These are phyloP conservation scores for Ochlodes sylvanus DNA, from an alignment of 2,888 invertebrate species.

Conservation along the genomic window DNA sequence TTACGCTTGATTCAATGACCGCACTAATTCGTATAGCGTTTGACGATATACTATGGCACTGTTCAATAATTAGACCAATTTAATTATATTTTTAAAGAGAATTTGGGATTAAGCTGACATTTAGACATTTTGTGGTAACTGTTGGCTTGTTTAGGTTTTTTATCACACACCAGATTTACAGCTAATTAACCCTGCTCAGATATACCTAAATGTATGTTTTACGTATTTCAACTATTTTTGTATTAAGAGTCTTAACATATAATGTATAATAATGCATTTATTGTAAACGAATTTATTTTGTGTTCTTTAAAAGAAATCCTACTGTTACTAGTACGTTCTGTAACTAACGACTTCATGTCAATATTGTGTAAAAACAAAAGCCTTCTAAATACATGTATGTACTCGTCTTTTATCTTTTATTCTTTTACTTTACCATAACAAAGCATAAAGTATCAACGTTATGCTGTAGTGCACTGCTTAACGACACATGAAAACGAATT, in stretches of 20 bases:
- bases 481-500: too few relatives aligned
- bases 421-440: too few relatives aligned
- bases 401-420: conserved; percentile 44
- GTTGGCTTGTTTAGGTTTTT: conserved; percentile 13
- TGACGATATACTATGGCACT: too few relatives aligned
- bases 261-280: conserved; percentile 69
- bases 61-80: too few relatives aligned
- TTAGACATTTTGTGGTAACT: too few relatives aligned
- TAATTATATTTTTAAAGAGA: too few relatives aligned
- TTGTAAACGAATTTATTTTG: conserved; percentile 81
- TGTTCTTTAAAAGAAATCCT: conserved; percentile 60
- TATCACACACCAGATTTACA: conserved; percentile 55
- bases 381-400: conserved; percentile 58
- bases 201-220: conserved; percentile 50
- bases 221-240: conserved; percentile 63
- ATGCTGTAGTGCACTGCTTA: too few relatives aligned
- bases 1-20: too few relatives aligned
- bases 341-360: conserved; percentile 57
- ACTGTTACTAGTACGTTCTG: conserved; percentile 53
- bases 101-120: too few relatives aligned
- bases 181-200: conserved; percentile 61
- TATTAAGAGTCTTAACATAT: conserved; percentile 55
- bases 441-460: too few relatives aligned
- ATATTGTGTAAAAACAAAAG: conserved; percentile 51
- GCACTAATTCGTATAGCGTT: too few relatives aligned